Base-by-base conservation (phyloP, 2,113 vertebrate species). In the Chaenogobius annularis region DNA sequence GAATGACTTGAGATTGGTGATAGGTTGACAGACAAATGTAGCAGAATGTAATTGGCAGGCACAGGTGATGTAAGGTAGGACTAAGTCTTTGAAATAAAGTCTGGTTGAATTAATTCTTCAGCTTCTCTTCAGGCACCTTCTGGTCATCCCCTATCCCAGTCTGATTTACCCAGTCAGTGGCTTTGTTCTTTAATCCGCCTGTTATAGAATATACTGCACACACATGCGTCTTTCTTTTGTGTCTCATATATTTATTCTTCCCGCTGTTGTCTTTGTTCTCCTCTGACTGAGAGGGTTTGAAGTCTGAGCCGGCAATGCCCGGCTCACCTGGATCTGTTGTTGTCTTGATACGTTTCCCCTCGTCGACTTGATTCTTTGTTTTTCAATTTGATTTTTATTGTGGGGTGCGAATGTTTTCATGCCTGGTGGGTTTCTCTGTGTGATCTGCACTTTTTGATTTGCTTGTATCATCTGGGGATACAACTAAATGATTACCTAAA, bases 291-390 rank as follows among this genome's bases (percentile, higher is more conserved):
- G 68, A 76, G 55, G 56, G 78, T 78, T 74, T 68, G 68, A 79
- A 72, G 80, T 82, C 69, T 84, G 68, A 22, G 20, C 74, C 76
- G 82, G 58, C 66, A 73, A 66, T 76, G 72, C 66, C 70, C 35
- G 10, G 10, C 62, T 82, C 71, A 79, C 35, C 69, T 73, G 63
- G 58, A 73, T 74, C 74, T 62, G 55, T 47, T 76, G 72, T 84
- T 62, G 70, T 75, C 66, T 47, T 66, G 62, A 82, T 85, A 83
- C 69, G 72, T 75, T 75, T 67, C 54, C 69, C 44, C 79, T 71
- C 35, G 61, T 80, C 77, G 77, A 65, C 64, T 50, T 73, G 55
- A 71, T 72, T 71, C 73, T 75, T 75, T 58, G 55, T 72, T 81
- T 61, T 69, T 59, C 40, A 14, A 37, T 75, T 62, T 46, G 31